Percentiles rank a stretch among this genome's conserved stretches.
These are phyloP conservation scores for Brachyistius frenatus DNA, from an alignment of 2,113 vertebrate genomes.

Conservation along the genomic window DNA sequence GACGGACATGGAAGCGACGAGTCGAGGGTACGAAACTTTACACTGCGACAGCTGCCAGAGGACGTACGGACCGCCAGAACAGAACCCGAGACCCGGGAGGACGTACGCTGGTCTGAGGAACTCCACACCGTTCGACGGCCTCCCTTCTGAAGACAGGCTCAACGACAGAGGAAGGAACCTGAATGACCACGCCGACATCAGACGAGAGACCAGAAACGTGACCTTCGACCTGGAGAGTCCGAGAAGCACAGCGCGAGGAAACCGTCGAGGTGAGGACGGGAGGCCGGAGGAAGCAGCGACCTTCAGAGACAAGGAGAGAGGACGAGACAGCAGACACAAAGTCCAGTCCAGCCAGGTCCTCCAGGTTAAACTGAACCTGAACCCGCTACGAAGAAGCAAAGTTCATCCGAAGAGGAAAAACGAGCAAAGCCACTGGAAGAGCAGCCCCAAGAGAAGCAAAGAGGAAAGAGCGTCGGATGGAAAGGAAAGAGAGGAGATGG, in stretches of 20 bases:
- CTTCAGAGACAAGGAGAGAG: slow-evolving; percentile 23
- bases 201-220: slow-evolving; percentile 75
- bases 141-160: slow-evolving; percentile 36
- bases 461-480: slow-evolving; percentile 33
- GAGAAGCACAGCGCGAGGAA: slow-evolving; percentile 25
- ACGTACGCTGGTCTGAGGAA: slow-evolving; percentile 16
- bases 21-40: slow-evolving; percentile 34
- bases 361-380: slow-evolving; percentile 87
- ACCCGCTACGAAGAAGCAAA: slow-evolving; percentile 83
- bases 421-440: slow-evolving; percentile 31
- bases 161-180: not conserved
- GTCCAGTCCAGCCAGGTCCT: slow-evolving; percentile 67
- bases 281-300: slow-evolving; percentile 30
- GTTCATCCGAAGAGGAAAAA: slow-evolving; percentile 80
- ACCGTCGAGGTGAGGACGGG: slow-evolving; percentile 23
- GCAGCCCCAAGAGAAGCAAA: slow-evolving; percentile 57
- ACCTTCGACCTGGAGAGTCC: slow-evolving; percentile 79
- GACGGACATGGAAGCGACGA: slow-evolving; percentile 28
- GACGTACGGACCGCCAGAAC: slow-evolving; percentile 56
- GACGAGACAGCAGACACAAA: slow-evolving; percentile 51
- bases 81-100: slow-evolving; percentile 19
- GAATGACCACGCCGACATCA: slow-evolving; percentile 37
- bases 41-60: slow-evolving; percentile 69
- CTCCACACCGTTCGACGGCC: slow-evolving; percentile 10
- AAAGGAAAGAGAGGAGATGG: slow-evolving; percentile 25